Base-by-base conservation (phyloP, 2,113 vertebrate genomes). In the Pollachius pollachius region DNA sequence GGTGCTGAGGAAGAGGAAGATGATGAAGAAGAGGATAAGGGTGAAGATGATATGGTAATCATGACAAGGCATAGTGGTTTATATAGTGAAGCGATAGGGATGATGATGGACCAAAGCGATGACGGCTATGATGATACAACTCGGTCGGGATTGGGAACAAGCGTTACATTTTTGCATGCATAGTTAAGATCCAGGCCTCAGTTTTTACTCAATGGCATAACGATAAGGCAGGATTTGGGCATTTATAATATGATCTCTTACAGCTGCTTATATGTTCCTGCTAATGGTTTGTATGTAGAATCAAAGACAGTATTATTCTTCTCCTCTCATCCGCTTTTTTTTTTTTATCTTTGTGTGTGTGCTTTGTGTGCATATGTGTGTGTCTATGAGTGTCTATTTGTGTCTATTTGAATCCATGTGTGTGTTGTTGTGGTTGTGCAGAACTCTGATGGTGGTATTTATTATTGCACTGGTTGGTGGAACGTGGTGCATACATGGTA, bases 401-500 rank as follows among this genome's bases (percentile, higher is more conserved):
- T 30, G 30, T 30, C 5, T 30, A 30, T 34, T 4, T 34, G 27
- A 27, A 27, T 27, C 27, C 4, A 2, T 61, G 18, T 62, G 61
- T 62, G 61, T 25, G 21, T 62, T 13, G 11, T 13, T 27, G 21
- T 15, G 15, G 3, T 13, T 62, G 21, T 62, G 61, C 9, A 16
- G 6, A 19, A 17, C 82, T 82, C 62, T 67, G 77, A 76, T 72
- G 87, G 84, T 79, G 82, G 80, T 68, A 75, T 82, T 77, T 81
- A 71, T 86, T 81, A 86, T 83, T 75, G 74, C 17, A 69, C 61
- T 69, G 84, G 89, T 79, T 72, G 68, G 72, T 78, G 75, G 80
- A 83, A 82, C 79, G 78, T 59, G 73, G 78, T 80, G 85, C 91
- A 86, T 84, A 87, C 81, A 81, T 74, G 74, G 81, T 85, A 92